Base-by-base conservation (phyloP, 2,113 vertebrate genomes). In the Thunnus thynnus region DNA sequence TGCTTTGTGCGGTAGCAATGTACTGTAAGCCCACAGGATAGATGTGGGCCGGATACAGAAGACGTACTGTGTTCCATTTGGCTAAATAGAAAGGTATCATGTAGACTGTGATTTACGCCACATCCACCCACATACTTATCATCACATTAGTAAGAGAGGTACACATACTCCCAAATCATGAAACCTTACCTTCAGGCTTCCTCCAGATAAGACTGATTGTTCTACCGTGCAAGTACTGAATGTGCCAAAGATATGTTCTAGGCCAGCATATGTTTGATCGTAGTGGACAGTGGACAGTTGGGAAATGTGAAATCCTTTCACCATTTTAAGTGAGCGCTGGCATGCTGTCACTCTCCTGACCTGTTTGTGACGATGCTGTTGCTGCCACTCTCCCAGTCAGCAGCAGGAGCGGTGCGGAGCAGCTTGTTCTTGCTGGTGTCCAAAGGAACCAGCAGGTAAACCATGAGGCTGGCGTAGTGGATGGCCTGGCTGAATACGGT, bases 401-500 rank as follows among this genome's bases (percentile, higher is more conserved):
- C 94, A 0, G 93, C 88, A 0, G 97, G 96, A 0, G 95, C 87
- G 18, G 93, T 92, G 76, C 97, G 96, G 67, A 99, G 93, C 48
- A 99, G 94, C 88, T 97, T 98, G 93, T 96, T 97, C 95, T 98
- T 99, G 91, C 97, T 98, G n/a, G 97, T 96, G 82, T 99, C 98
- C 79, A 99, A 86, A 0, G 98, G 98, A 12, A 99, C 97, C 0
- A 99, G 94, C 79, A 99, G 90, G 82, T 98, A 99, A n/a, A 99
- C 98, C 98, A 99, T 99, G 86, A 99, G 97, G 91, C 97, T 98
- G 84, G 97, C 96, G 54, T 99, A 99, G 92, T 99, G 98, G 93
- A 99, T 99, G 85, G 98, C 98, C 92, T 99, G 98, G 89, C 98
- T 99, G 93, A 99, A 99, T 83, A 99, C 98, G 0, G 97, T 99